Percentiles rank a stretch among this genome's conserved stretches.
Evolutionary conservation across 2,113 vertebrate genomes (phyloP).

Genomic region (Melanostigma gelatinosum): DNA sequence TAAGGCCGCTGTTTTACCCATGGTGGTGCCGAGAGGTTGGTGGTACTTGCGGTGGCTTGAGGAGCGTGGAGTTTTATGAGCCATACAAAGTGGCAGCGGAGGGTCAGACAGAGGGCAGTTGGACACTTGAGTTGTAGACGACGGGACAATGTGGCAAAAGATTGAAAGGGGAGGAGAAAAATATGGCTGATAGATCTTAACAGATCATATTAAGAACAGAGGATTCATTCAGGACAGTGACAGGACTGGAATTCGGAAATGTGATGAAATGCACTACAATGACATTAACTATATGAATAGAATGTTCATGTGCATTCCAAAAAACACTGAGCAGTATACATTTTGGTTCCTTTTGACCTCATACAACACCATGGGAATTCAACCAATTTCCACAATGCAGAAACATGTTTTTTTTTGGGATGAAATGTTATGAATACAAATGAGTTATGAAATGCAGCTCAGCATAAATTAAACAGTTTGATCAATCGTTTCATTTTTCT

Average conservation of each 20-base stretch:
- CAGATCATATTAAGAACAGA: slow-evolving; percentile 59
- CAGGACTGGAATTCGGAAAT: slow-evolving; percentile 46
- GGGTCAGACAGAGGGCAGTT: slow-evolving; percentile 76
- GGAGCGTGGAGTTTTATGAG: slow-evolving; percentile 73
- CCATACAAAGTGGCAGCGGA: slow-evolving; percentile 66
- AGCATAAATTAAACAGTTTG: not conserved
- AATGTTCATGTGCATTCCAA: slow-evolving; percentile 23
- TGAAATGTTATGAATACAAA: not conserved
- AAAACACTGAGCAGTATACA: slow-evolving; percentile 2
- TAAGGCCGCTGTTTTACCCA: slow-evolving; percentile 57
- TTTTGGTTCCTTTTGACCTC: slow-evolving; percentile 7
- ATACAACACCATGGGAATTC: not conserved
- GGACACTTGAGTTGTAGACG: slow-evolving; percentile 67
- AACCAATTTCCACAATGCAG: not conserved
- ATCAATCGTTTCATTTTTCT: not conserved
- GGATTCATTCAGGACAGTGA: slow-evolving; percentile 63
- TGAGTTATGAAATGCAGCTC: not conserved
- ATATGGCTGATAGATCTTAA: slow-evolving; percentile 61
- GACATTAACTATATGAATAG: slow-evolving; percentile 22
- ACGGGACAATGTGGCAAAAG: slow-evolving; percentile 65
- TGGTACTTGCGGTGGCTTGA: slow-evolving; percentile 47
- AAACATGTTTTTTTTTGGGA: not conserved
- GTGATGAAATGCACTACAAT: slow-evolving; percentile 36
- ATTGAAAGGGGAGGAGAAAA: slow-evolving; percentile 47
- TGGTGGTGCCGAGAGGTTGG: slow-evolving; percentile 57